A percentile compares a stretch with the other conserved stretches of the same genome.
phyloP scores from a whole-genome alignment of 1,140 invertebrate species.

The Dendroctonus ponderosae region DNA sequence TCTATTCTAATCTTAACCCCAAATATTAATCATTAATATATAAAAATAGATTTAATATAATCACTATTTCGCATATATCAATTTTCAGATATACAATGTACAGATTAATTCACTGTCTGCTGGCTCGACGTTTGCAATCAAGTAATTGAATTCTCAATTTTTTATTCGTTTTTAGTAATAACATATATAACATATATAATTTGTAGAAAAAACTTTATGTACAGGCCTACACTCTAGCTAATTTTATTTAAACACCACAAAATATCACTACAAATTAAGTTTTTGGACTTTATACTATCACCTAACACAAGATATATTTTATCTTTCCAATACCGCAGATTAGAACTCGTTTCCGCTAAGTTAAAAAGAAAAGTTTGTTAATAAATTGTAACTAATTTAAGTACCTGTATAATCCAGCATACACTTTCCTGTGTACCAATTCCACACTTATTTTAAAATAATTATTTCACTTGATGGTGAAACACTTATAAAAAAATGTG shows the following conservation, averaged over 20 bases:
- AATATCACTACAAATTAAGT: constrained; percentile 30
- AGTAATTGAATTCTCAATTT: not conserved
- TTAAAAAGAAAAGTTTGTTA: too few relatives aligned
- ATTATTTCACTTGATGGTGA: too few relatives aligned
- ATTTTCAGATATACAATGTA: too few relatives aligned
- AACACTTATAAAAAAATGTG: too few relatives aligned
- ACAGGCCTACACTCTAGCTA: constrained; percentile 8
- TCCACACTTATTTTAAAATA: too few relatives aligned
- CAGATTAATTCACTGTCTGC: not conserved
- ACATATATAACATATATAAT: constrained; percentile 2
- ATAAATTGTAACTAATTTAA: too few relatives aligned
- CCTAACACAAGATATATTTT: not conserved
- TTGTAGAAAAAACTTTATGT: constrained; percentile 13
- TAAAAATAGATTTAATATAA: constrained; percentile 43
- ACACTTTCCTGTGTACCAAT: too few relatives aligned
- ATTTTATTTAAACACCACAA: constrained; percentile 22
- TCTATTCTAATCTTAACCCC: constrained; percentile 32
- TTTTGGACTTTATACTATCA: constrained; percentile 12
- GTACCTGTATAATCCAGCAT: too few relatives aligned
- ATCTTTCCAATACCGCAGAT: not conserved
- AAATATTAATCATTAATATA: constrained; percentile 36
- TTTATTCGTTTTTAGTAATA: constrained; percentile 7
- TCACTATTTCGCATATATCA: constrained; percentile 20
- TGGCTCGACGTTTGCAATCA: not conserved
- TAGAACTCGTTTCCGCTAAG: too few relatives aligned